Evolutionary conservation across 2,888 invertebrate species (phyloP), one percentile per base, ranked within the genome.

Genomic region (Apodemia hepburni): DNA sequence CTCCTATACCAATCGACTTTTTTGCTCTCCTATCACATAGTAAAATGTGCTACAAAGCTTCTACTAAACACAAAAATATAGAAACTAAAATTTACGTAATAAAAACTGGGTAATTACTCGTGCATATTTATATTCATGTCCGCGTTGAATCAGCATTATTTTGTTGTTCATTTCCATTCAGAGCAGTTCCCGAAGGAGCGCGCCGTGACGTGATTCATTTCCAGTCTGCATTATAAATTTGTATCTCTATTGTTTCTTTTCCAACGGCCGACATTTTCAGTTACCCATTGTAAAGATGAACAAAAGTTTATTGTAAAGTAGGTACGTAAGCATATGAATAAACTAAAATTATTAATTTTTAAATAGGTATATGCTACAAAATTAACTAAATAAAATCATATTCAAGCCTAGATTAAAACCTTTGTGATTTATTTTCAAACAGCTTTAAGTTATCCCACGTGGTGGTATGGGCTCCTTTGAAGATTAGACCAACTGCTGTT

Each of bases 161-260:
- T 81, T 82, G 83, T 84, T 87, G 86, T 85, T 86, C 82, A 84
- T 85, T 87, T 83, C 81, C 81, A 84, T 87, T 83, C 83, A 81
- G 79, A 73, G 70, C 75, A 75, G 74, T 70, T 78, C 82, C 80
- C 81, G 71, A 71, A 79, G 84, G 83, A 79, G 77, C 73, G 73
- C 70, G 77, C 74, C 77, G 77, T 83, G 83, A 83, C 84, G 86
- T 85, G 85, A 88, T 87, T 87, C 84, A 85, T 85, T 85, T 80
- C 80, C 82, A 81, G 82, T 83, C 84, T 85, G 84, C 83, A 87
- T 87, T 87, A 87, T 85, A 87, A 85, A 88, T 87, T 87, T 87
- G 86, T 85, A 81, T 80, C 73, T 81, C 78, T 82, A 64, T 86
- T 87, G 85, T 87, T 85, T 86, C 84, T 85, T 85, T 84, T 84